Base-by-base conservation (phyloP, 2,113 vertebrate genomes). In the Lethenteron camtschaticum region DNA sequence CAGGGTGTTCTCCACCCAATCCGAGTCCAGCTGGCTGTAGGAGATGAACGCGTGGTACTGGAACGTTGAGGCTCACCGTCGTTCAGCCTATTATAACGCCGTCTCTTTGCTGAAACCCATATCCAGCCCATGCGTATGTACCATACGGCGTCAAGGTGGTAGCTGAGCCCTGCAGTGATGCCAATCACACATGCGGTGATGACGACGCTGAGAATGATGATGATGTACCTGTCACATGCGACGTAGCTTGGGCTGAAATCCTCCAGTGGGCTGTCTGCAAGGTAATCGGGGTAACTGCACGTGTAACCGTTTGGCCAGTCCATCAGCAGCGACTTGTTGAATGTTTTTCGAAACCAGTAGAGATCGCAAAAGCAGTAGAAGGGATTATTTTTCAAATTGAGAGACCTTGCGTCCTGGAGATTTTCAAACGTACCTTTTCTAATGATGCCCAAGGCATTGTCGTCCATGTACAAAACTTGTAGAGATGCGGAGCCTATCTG, bases 61-160 rank as follows among this genome's bases (percentile, higher is more conserved):
- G 69, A 78, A 80, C 0, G 72, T 74, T 8, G 14, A 58, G 0
- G 76, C n/a, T 70, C 69, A 57, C 79, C 57, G 71, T 71, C 68
- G 57, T 75, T 71, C 3, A 73, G 73, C 41, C 20, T 70, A 57
- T 75, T 79, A 68, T 72, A 68, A 58, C 74, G 70, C 72, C 78
- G 74, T 13, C 73, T 72, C 69, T 81, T 81, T 68, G 79, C 74
- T 12, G 74, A 73, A n/a, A 80, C 77, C 80, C 81, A 81, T 24
- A 79, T 75, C 78, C 79, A 81, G 1, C 79, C 69, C 79, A 81
- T 81, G 71, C 75, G 79, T 11, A 73, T 58, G 56, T 80, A 82
- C 80, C 78, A 81, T 1, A 74, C 68, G 2, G 79, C 79, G 24
- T 82, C 79, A 59, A 75, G 77, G 57, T 69, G 70, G 70, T 79